phyloP scores from a whole-genome alignment of 1,140 invertebrate genomes.

The Mya arenaria region DNA sequence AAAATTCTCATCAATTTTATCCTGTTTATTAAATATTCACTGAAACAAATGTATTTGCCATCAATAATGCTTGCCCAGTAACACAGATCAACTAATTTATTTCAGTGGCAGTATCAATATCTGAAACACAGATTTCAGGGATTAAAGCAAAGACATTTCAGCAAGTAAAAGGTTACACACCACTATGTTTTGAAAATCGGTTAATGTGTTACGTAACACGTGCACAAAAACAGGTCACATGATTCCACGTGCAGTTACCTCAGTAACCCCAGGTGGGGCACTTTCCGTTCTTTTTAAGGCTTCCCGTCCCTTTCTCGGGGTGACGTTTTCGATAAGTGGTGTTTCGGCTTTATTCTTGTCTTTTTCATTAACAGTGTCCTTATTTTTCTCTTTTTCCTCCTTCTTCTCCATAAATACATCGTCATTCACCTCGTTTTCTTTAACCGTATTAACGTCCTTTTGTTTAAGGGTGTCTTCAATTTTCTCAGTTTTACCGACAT shows the following conservation, averaged over 20 bases:
- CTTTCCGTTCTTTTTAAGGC: slow-evolving; percentile 32
- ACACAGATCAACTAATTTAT: too few relatives aligned
- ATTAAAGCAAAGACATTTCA: too few relatives aligned
- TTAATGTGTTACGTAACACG: too few relatives aligned
- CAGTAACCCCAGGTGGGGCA: slow-evolving; percentile 37
- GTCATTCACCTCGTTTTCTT: slow-evolving; percentile 21
- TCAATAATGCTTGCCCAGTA: too few relatives aligned
- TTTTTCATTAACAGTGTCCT: slow-evolving; percentile 52
- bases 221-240: too few relatives aligned
- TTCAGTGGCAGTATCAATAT: too few relatives aligned
- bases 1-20: too few relatives aligned
- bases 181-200: too few relatives aligned
- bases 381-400: slow-evolving; percentile 54
- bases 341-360: slow-evolving; percentile 41
- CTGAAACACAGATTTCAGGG: too few relatives aligned
- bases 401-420: slow-evolving; percentile 49
- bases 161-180: too few relatives aligned
- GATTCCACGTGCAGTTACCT: slow-evolving; percentile 52
- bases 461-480: slow-evolving; percentile 27
- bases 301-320: slow-evolving; percentile 41
- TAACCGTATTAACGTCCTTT: slow-evolving; percentile 26
- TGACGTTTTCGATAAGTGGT: slow-evolving; percentile 46
- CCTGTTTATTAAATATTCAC: too few relatives aligned
- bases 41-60: too few relatives aligned
- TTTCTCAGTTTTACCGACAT: slow-evolving; percentile 26